These are phyloP conservation scores for Hydrophis major DNA, from an alignment of 2,797 vertebrate genomes.

Conservation along the genomic window DNA sequence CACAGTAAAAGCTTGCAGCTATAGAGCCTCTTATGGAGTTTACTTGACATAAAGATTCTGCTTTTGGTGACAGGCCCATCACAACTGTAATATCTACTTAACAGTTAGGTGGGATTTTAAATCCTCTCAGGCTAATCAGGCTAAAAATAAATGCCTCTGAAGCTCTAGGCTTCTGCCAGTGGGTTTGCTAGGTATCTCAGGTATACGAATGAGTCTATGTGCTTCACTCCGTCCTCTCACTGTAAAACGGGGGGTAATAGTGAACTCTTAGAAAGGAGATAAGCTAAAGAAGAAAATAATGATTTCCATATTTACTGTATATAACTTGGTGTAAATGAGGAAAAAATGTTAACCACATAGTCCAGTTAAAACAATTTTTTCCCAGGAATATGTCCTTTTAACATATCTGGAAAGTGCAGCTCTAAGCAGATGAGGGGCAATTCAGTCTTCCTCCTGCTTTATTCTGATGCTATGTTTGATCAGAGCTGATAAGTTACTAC, in stretches of 20 bases:
- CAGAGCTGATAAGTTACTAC: neutral
- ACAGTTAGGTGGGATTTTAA: neutral
- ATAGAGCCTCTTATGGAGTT: neutral
- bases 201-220: neutral
- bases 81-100: neutral
- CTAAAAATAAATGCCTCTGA: neutral
- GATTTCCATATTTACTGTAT: neutral
- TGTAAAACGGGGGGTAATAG: neutral
- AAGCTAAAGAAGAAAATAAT: neutral
- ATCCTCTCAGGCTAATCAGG: neutral
- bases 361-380: slow-evolving; percentile 4
- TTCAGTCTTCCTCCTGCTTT: slow-evolving; percentile 11
- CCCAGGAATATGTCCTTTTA: neutral
- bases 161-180: neutral
- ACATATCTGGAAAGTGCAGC: slow-evolving; percentile 16
- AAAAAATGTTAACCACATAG: neutral
- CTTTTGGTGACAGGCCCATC: neutral
- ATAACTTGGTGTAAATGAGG: neutral
- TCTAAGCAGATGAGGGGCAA: slow-evolving; percentile 14
- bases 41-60: neutral
- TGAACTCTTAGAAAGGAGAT: neutral
- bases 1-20: neutral
- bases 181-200: neutral
- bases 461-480: slow-evolving; percentile 15
- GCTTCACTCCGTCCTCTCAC: neutral